Conservation (phyloP, 2,797 vertebrate genomes). For the Poeciliopsis paucimaculata region DNA sequence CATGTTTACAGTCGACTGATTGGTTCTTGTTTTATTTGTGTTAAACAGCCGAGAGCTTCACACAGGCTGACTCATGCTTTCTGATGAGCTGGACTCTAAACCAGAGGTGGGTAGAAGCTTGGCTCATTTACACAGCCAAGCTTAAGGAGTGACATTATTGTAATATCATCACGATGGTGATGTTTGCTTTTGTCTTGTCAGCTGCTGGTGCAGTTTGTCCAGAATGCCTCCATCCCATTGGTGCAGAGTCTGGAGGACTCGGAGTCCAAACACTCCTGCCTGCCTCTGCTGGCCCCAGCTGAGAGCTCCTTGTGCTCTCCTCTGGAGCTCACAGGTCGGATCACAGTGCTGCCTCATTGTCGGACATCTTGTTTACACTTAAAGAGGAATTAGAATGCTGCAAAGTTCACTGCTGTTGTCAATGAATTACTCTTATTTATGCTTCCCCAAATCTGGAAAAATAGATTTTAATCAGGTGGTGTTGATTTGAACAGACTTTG, state of each 20-base stretch:
- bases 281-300: slow-evolving; percentile 89
- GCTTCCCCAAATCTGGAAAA: neutral
- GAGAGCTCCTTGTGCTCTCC: slow-evolving; percentile 90
- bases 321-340: slow-evolving; percentile 91
- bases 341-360: neutral
- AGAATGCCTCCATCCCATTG: slow-evolving; percentile 96
- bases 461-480: neutral
- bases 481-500: no score
- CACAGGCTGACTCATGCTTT: slow-evolving; percentile 97
- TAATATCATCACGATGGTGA: neutral
- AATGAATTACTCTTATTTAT: neutral
- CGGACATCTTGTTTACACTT: neutral
- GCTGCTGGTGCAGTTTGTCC: slow-evolving; percentile 99
- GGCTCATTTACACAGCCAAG: neutral
- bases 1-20: neutral
- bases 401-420: neutral
- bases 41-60: slow-evolving; percentile 71
- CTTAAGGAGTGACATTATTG: neutral
- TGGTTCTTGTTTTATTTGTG: neutral
- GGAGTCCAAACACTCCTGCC: slow-evolving; percentile 88
- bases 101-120: slow-evolving; percentile 86
- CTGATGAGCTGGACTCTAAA: slow-evolving; percentile 99
- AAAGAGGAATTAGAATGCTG: neutral
- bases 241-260: slow-evolving; percentile 92
- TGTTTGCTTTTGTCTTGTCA: slow-evolving; percentile 51